Evolutionary conservation across 2,888 invertebrate species (phyloP).

Genomic region (Eucera pruinosa): DNA sequence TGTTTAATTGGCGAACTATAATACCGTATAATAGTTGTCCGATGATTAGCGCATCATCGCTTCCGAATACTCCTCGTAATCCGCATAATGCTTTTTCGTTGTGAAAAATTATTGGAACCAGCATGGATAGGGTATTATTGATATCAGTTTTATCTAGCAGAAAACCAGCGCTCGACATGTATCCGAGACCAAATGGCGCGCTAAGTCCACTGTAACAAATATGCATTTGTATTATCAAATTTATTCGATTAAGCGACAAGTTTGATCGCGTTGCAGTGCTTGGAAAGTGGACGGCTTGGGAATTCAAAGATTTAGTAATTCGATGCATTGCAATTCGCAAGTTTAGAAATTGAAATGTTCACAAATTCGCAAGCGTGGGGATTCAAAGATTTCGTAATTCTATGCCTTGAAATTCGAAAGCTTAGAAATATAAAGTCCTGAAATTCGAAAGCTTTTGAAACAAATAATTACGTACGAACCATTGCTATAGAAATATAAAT

Average conservation of each 20-base stretch:
- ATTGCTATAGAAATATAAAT: not conserved
- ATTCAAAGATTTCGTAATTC: too few relatives aligned
- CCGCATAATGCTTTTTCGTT: constrained; percentile 84
- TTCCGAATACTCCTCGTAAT: constrained; percentile 85
- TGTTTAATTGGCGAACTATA: constrained; percentile 84
- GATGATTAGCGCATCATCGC: constrained; percentile 85
- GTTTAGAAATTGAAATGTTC: too few relatives aligned
- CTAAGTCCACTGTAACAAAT: constrained; percentile 85
- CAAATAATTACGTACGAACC: too few relatives aligned
- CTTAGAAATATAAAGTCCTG: too few relatives aligned
- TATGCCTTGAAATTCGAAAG: too few relatives aligned
- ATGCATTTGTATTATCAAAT: constrained; percentile 30
- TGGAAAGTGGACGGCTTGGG: too few relatives aligned
- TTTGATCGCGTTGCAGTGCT: too few relatives aligned
- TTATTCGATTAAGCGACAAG: not conserved
- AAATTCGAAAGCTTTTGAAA: too few relatives aligned
- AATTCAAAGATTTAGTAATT: too few relatives aligned
- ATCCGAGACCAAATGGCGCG: constrained; percentile 85
- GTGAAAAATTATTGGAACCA: constrained; percentile 78
- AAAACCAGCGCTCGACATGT: constrained; percentile 85
- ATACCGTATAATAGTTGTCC: constrained; percentile 85
- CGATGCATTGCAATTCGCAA: too few relatives aligned
- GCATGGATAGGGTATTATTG: constrained; percentile 70
- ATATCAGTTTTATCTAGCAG: constrained; percentile 84
- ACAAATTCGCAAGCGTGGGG: too few relatives aligned